Percentiles rank a stretch among this genome's conserved stretches.
Evolutionary conservation across 2,113 vertebrate genomes (phyloP).

Genomic region (Vireo altiloquus): DNA sequence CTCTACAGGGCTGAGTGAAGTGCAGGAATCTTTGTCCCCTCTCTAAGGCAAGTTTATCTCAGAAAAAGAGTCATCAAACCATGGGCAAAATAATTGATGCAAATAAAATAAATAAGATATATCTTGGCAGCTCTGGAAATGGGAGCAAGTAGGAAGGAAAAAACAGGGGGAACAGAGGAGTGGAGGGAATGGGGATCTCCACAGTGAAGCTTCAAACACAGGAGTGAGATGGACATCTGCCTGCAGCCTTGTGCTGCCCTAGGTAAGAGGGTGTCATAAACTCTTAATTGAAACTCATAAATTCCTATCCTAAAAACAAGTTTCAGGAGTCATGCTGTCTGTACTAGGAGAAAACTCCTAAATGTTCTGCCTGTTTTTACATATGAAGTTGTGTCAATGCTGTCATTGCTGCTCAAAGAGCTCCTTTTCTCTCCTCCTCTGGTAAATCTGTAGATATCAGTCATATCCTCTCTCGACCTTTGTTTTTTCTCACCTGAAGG

Average conservation of each 20-base stretch:
- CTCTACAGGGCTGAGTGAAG: neutral
- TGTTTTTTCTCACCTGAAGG: neutral
- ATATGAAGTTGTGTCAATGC: neutral
- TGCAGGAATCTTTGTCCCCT: neutral
- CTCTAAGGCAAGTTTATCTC: neutral
- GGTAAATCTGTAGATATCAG: neutral
- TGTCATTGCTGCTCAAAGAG: neutral
- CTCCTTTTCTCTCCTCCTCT: neutral
- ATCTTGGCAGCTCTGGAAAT: neutral
- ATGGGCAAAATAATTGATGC: fast-evolving
- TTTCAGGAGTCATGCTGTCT: neutral
- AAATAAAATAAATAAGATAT: neutral
- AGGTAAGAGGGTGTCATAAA: neutral
- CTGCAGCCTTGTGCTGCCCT: neutral
- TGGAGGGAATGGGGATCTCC: neutral
- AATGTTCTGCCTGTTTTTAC: neutral
- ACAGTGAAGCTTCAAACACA: neutral
- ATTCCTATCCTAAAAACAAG: neutral
- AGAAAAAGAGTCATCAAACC: neutral
- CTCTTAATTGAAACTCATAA: neutral
- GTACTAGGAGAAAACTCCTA: neutral
- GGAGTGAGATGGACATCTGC: neutral
- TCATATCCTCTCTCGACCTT: neutral
- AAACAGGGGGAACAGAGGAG: neutral
- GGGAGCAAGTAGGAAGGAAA: neutral